Percentiles rank a stretch among this genome's conserved stretches.
phyloP scores from a whole-genome alignment of 2,113 vertebrate species.

The Condylura cristata region DNA sequence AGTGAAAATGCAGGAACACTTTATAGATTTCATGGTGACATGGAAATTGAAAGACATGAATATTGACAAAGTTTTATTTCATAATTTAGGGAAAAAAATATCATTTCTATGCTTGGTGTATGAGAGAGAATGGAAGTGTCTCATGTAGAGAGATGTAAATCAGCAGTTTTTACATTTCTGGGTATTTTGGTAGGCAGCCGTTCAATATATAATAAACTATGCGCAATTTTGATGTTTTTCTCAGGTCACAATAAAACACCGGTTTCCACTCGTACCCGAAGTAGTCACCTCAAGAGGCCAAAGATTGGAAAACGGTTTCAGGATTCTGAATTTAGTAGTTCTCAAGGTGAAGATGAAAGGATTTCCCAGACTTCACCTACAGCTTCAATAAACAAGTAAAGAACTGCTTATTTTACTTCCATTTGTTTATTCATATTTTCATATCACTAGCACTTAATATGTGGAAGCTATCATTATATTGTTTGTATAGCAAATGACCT shows the following conservation, averaged over 20 bases:
- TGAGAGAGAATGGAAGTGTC: neutral
- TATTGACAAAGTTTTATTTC: neutral
- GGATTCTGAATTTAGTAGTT: slow-evolving; percentile 69
- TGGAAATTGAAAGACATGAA: neutral
- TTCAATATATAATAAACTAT: neutral
- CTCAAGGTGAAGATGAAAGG: slow-evolving; percentile 70
- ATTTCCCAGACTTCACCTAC: slow-evolving; percentile 5
- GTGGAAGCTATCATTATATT: neutral
- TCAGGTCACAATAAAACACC: slow-evolving; percentile 74
- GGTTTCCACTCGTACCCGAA: slow-evolving; percentile 73
- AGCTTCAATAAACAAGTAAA: slow-evolving; percentile 81
- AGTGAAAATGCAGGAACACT: neutral
- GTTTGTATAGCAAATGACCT: neutral
- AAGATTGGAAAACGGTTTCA: slow-evolving; percentile 77
- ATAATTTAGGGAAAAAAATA: neutral
- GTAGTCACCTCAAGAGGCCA: slow-evolving; percentile 83
- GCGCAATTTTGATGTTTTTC: slow-evolving; percentile 17
- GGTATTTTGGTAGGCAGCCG: neutral
- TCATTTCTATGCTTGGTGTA: neutral
- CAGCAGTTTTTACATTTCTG: neutral
- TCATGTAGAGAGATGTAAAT: neutral
- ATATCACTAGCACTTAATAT: neutral
- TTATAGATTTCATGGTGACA: neutral
- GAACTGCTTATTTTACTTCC: neutral
- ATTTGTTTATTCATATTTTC: neutral